Percentiles rank a stretch among this genome's conserved stretches.
Conservation (phyloP, 1,140 invertebrate genomes). For the Cyclargus thomasi region DNA sequence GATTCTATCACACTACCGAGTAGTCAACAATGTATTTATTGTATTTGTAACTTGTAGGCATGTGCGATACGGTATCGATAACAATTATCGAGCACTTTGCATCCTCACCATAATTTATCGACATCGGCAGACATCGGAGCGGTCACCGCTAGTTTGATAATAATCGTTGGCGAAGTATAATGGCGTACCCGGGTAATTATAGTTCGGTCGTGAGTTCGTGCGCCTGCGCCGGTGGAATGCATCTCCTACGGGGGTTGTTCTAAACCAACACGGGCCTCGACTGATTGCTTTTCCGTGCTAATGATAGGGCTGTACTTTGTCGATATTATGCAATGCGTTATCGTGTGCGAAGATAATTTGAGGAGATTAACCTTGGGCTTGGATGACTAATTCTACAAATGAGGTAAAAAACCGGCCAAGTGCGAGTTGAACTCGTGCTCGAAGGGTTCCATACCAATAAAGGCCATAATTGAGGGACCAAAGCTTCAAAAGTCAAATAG, state of each 20-base stretch:
- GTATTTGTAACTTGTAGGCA: background rate
- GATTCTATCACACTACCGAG: too few species aligned
- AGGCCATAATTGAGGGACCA: too few species aligned
- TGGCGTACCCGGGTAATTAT: constrained; percentile 74
- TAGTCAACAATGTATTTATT: too few species aligned
- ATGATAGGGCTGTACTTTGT: constrained; percentile 54
- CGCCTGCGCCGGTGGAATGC: constrained; percentile 59
- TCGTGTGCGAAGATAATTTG: too few species aligned
- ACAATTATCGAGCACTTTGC: constrained; percentile 69
- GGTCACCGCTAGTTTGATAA: constrained; percentile 72
- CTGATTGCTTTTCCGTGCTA: constrained; percentile 66
- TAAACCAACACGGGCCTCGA: constrained; percentile 63
- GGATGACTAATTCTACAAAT: too few species aligned
- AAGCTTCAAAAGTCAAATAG: too few species aligned
- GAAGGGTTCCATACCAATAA: too few species aligned
- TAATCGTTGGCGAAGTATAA: constrained; percentile 74
- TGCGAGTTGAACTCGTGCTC: too few species aligned
- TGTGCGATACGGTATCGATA: constrained; percentile 50
- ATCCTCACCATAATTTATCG: constrained; percentile 63
- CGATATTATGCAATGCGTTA: too few species aligned
- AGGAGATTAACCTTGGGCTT: too few species aligned
- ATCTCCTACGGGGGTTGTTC: constrained; percentile 73
- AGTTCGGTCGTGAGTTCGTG: constrained; percentile 74
- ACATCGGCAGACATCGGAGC: constrained; percentile 58
- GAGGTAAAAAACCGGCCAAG: too few species aligned